Evolutionary conservation across 2,888 invertebrate species (phyloP), one percentile per base, ranked within the genome.

Genomic region (Euplexia lucipara): DNA sequence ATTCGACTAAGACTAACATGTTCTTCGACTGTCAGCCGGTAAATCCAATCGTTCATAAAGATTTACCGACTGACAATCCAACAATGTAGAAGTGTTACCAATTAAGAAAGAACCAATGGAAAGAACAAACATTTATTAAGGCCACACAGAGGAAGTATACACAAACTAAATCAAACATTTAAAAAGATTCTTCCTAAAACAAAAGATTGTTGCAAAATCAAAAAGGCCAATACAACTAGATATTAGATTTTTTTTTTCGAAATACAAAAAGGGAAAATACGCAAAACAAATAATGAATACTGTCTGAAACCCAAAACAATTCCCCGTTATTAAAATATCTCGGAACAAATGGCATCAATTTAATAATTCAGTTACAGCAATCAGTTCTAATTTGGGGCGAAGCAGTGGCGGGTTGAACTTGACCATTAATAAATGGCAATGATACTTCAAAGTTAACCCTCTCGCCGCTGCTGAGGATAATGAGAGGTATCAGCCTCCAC

Each of bases 391-490:
- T 91, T 90, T 87, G 85, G 88, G 86, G 82, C 74, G 81, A 71
- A 82, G 79, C 74, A 74, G 83, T 78, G 83, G 70, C 78, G 79
- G 90, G 89, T 84, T 87, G 75, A 75, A 94, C 93, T 95, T 94
- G 94, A 95, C 94, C 95, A 92, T 93, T 95, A 92, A 94, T 93
- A 94, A 95, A 95, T 93, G 91, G 93, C 89, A 92, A 93, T 94
- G 93, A 94, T 94, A 94, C 95, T 95, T 93, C 93, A 94, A 91
- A 94, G 90, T 94, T 93, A 93, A 94, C 94, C 94, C 94, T 92
- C 89, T 88, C 88, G 61, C 67, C 63, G 65, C 72, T 74, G 61
- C 57, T 69, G 74, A 76, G 83, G 86, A 88, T 90, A 90, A 92
- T 91, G 90, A 92, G 91, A 86, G 91, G 83, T 89, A 91, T 89